phyloP scores from a whole-genome alignment of 1,140 invertebrate genomes.

The Pinna nobilis region DNA sequence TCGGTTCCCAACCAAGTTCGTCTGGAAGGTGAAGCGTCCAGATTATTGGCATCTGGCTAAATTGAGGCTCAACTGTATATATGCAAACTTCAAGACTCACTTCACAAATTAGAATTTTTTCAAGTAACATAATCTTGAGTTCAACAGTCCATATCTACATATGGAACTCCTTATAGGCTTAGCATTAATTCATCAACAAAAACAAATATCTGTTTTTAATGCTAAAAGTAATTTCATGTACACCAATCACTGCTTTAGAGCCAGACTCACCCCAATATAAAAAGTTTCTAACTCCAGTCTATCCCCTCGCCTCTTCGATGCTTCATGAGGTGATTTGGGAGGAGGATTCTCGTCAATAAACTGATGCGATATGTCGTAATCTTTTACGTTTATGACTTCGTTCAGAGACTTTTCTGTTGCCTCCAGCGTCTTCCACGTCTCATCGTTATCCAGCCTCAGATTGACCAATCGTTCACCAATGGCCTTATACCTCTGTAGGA shows the following conservation, averaged over 20 bases:
- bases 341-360: conserved; percentile 79
- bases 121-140: no score
- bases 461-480: conserved; percentile 87
- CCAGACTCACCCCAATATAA: conserved; percentile 82
- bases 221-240: no score
- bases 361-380: conserved; percentile 84
- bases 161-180: no score
- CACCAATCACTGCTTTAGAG: background rate
- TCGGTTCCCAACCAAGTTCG: no score
- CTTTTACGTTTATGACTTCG: conserved; percentile 87
- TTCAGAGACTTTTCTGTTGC: conserved; percentile 92
- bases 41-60: no score
- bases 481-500: conserved; percentile 87
- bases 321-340: conserved; percentile 67
- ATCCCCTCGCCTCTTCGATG: conserved; percentile 82
- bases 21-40: no score
- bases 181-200: no score
- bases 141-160: no score
- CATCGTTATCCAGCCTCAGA: conserved; percentile 91
- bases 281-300: conserved; percentile 91
- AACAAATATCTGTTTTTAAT: no score
- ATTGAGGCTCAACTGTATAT: no score
- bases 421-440: conserved; percentile 95
- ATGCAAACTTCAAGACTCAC: no score
- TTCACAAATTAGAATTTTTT: no score